These are phyloP conservation scores for Drosophila yooni DNA, from an alignment of 2,888 invertebrate species.

Conservation along the genomic window DNA sequence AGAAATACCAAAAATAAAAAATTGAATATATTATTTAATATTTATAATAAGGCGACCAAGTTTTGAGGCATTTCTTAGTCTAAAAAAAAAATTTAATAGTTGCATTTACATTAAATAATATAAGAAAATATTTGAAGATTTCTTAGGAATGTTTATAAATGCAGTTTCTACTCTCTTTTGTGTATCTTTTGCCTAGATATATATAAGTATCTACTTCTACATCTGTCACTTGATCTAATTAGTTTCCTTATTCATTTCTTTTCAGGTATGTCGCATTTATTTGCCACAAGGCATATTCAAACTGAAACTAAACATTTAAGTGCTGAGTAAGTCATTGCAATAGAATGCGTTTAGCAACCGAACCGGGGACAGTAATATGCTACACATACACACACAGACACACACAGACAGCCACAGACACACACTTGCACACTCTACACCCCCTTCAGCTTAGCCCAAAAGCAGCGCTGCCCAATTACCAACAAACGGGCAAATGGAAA, in stretches of 20 bases:
- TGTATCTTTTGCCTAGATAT: background rate
- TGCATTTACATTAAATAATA: background rate
- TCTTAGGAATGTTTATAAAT: background rate
- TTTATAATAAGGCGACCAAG: background rate
- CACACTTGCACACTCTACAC: background rate
- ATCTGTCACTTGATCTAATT: conserved; percentile 28
- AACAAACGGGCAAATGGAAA: conserved; percentile 25
- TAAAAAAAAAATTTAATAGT: background rate
- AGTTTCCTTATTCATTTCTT: conserved; percentile 19
- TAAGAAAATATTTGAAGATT: background rate
- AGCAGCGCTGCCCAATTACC: conserved; percentile 66
- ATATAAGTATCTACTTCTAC: background rate
- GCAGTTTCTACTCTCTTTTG: background rate
- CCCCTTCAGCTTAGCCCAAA: background rate
- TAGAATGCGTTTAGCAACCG: conserved; percentile 33
- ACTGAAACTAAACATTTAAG: conserved; percentile 2
- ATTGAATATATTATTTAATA: background rate
- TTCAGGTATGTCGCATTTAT: conserved; percentile 52
- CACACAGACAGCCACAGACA: background rate
- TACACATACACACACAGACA: background rate
- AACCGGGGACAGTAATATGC: conserved; percentile 11
- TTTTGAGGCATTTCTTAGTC: background rate
- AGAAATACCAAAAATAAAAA: background rate
- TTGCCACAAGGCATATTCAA: conserved; percentile 1
- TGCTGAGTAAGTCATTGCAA: conserved; percentile 66